Conservation (phyloP, 1,140 invertebrate species). For the Pachypeltis micranthus region DNA sequence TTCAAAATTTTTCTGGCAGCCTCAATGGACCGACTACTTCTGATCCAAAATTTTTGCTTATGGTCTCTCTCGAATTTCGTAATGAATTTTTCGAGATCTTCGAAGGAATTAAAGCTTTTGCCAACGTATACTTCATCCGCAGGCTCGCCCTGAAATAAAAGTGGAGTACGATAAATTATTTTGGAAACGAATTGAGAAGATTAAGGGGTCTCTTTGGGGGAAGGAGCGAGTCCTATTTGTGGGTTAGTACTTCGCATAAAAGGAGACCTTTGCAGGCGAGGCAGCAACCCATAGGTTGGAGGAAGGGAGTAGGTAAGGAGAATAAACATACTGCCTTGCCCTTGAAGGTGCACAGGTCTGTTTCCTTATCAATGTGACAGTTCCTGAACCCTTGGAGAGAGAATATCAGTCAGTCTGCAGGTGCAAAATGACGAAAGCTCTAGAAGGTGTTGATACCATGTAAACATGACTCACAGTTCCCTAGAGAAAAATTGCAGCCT, state of each 20-base stretch:
- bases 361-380: no score
- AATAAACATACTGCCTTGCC: no score
- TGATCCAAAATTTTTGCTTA: constrained; percentile 3
- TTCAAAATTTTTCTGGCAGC: neutral
- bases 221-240: no score
- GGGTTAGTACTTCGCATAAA: neutral
- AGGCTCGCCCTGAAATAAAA: neutral
- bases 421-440: no score
- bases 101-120: neutral
- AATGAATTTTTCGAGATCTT: neutral
- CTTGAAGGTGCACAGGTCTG: no score
- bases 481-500: no score
- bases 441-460: no score
- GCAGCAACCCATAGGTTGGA: neutral
- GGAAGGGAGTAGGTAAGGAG: neutral
- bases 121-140: neutral
- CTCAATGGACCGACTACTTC: neutral
- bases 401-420: no score
- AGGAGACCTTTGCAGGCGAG: neutral
- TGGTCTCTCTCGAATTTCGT: neutral
- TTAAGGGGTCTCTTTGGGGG: no score
- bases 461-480: no score
- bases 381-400: no score
- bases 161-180: neutral
- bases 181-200: neutral